phyloP scores from a whole-genome alignment of 1,140 invertebrate genomes.

The Drosophila pandora region DNA sequence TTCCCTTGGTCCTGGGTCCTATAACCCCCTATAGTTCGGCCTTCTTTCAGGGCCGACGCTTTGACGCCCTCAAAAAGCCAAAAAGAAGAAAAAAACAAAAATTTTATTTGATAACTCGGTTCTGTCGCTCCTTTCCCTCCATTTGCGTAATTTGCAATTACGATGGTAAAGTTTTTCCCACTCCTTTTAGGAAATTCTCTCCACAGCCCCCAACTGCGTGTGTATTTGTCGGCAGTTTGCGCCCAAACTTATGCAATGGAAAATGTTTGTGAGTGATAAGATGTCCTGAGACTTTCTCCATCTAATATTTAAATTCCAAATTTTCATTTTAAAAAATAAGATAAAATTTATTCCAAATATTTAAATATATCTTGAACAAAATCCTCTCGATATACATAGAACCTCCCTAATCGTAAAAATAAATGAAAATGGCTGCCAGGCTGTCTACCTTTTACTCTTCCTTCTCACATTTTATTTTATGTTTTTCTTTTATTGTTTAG shows the following conservation, averaged over 20 bases:
- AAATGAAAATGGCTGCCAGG: not conserved
- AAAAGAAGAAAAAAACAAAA: not conserved
- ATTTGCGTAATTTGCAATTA: conserved; percentile 75
- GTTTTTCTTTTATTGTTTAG: conserved; percentile 15
- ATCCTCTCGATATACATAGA: not conserved
- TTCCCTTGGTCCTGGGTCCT: not conserved
- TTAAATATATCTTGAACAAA: not conserved
- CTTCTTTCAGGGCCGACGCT: conserved; percentile 28
- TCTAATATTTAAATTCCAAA: not conserved
- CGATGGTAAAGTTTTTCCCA: conserved; percentile 47
- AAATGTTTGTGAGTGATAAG: conserved; percentile 55
- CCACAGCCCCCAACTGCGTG: not conserved
- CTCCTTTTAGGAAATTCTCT: not conserved
- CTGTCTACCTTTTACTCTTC: not conserved
- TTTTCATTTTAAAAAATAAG: too few relatives aligned
- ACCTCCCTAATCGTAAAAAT: not conserved
- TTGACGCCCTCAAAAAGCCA: conserved; percentile 37
- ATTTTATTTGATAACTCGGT: conserved; percentile 62
- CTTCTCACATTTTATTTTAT: not conserved
- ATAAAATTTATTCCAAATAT: not conserved
- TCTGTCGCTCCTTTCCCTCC: conserved; percentile 11
- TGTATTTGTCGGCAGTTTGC: conserved; percentile 39
- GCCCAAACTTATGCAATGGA: conserved; percentile 46
- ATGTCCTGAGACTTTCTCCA: not conserved
- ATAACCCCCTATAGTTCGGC: not conserved